Evolutionary conservation across 2,888 invertebrate species (phyloP), one percentile per base, ranked within the genome.

Genomic region (Uropetala carovei): DNA sequence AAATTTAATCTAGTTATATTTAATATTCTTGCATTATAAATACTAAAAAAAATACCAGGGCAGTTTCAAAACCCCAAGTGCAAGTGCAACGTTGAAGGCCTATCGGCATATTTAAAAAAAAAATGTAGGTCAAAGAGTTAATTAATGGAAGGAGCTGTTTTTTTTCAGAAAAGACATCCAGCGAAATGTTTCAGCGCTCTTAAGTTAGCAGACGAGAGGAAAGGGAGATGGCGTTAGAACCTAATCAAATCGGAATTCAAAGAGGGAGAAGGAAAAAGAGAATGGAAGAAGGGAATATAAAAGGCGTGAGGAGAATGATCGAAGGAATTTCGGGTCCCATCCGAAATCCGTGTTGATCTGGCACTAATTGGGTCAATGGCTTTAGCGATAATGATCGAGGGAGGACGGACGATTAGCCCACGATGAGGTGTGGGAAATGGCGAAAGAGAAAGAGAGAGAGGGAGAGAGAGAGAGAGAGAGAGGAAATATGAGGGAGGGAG

Each of bases 301-400:
- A 75, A 4, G 4, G 75, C 22, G 22, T 75, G 22, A n/a, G n/a
- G n/a, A 68, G 68, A n/a, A 18, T 75, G 75, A 75, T 75, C 75
- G 75, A 75, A 75, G 27, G 75, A 27, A 27, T 13, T 75, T 75
- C 27, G 75, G 27, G 27, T 43, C 75, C 27, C 75, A 75, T 75
- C 75, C 75, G 27, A 75, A 75, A 75, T 75, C 75, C 75, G 75
- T 27, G 27, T 13, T 75, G 75, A 27, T 75, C 75, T 75, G 75
- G 3, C 22, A 22, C 75, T 75, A 75, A 75, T 75, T 75, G 75
- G 75, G 75, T 22, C 22, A 75, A 75, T 75, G 27, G 64, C 64
- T 64, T n/a, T 10, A n/a, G 22, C 75, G 27, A 75, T 75, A 75
- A 75, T 27, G 75, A 75, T 75, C 75, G 27, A 27, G 22, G 13